Evolutionary conservation across 2,888 invertebrate genomes (phyloP).

Genomic region (Tiliacea aurago): DNA sequence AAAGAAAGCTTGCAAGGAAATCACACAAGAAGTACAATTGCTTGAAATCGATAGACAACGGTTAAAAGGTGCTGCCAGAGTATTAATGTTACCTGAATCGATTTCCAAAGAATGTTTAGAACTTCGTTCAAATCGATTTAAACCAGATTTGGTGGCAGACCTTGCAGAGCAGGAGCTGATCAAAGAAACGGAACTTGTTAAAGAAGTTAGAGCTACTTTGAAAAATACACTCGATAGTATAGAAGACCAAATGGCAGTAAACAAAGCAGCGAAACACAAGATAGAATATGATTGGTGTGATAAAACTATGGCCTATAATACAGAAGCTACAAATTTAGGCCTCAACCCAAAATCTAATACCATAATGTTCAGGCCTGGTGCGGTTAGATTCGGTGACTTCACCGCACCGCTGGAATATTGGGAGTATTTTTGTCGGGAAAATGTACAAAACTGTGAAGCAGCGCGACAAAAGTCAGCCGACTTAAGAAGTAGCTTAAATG

Average conservation of each 20-base stretch:
- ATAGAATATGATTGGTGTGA: slow-evolving; percentile 98
- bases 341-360: slow-evolving; percentile 93
- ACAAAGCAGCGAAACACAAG: slow-evolving; percentile 95
- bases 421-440: slow-evolving; percentile 95
- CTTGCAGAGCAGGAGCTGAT: slow-evolving; percentile 94
- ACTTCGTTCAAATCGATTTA: slow-evolving; percentile 92
- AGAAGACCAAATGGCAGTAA: slow-evolving; percentile 93
- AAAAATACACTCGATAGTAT: slow-evolving; percentile 92
- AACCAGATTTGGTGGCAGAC: slow-evolving; percentile 94
- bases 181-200: slow-evolving; percentile 93
- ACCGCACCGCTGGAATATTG: slow-evolving; percentile 93
- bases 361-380: slow-evolving; percentile 95
- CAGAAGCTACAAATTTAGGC: slow-evolving; percentile 93
- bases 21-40: slow-evolving; percentile 93
- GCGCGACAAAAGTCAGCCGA: slow-evolving; percentile 94
- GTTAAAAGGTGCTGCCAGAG: slow-evolving; percentile 92
- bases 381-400: slow-evolving; percentile 94
- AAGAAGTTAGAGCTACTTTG: slow-evolving; percentile 92
- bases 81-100: slow-evolving; percentile 93
- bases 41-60: slow-evolving; percentile 93
- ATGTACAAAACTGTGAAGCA: slow-evolving; percentile 93
- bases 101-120: slow-evolving; percentile 95
- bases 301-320: slow-evolving; percentile 94
- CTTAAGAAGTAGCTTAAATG: slow-evolving; percentile 93
- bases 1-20: slow-evolving; percentile 92